phyloP scores from a whole-genome alignment of 2,113 vertebrate species.

The Silurus asotus region DNA sequence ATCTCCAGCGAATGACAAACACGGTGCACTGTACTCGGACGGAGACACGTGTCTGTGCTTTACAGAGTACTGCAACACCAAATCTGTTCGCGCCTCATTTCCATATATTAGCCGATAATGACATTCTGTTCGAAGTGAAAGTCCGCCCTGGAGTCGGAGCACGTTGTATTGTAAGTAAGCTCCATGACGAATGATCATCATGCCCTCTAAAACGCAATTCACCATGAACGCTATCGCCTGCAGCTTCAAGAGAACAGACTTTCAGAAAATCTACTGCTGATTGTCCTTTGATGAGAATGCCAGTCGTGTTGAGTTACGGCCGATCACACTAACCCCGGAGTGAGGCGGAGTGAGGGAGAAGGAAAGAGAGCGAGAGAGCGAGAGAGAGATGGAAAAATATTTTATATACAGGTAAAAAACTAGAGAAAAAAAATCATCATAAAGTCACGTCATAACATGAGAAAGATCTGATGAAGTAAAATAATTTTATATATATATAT shows the following conservation, averaged over 20 bases:
- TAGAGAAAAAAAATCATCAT: conserved; percentile 3
- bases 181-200: conserved; percentile 46
- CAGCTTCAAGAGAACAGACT: conserved; percentile 47
- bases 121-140: conserved; percentile 20
- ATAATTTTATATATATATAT: too few relatives aligned
- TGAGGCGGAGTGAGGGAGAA: not conserved
- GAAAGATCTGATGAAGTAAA: not conserved
- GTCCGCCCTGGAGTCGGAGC: conserved; percentile 10
- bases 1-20: not conserved
- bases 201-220: conserved; percentile 38
- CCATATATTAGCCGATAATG: conserved; percentile 38
- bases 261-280: conserved; percentile 52
- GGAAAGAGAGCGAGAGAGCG: conserved; percentile 15
- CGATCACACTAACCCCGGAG: conserved; percentile 27
- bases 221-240: conserved; percentile 23
- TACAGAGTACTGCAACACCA: not conserved
- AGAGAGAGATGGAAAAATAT: not conserved
- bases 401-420: conserved; percentile 10
- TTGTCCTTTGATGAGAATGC: conserved; percentile 57
- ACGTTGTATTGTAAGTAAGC: conserved; percentile 45
- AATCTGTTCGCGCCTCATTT: conserved; percentile 34
- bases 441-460: not conserved
- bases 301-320: conserved; percentile 50
- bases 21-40: not conserved
- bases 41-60: not conserved